Percentiles rank a stretch among this genome's conserved stretches.
Conservation (phyloP, 2,113 vertebrate species). For the Triplophysa dalaica region DNA sequence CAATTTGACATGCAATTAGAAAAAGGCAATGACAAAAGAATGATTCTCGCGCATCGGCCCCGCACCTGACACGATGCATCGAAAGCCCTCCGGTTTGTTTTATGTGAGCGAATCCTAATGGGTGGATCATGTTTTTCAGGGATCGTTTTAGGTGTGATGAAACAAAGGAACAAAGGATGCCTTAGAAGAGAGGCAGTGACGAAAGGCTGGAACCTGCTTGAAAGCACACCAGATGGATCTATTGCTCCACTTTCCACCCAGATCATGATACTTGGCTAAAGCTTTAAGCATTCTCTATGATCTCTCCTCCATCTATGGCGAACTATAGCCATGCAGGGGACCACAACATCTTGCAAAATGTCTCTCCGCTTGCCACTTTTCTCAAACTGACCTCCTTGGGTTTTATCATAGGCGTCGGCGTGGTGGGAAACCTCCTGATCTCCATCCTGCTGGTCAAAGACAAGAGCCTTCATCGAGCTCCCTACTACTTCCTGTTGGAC, state of each 20-base stretch:
- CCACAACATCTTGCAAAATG: slow-evolving; percentile 99
- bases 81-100: slow-evolving; percentile 63
- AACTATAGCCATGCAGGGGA: slow-evolving; percentile 99
- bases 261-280: slow-evolving; percentile 99
- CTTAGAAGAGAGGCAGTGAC: slow-evolving; percentile 78
- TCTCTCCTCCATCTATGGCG: slow-evolving; percentile 99
- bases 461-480: slow-evolving; percentile 98
- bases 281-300: slow-evolving; percentile 88
- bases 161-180: slow-evolving; percentile 85
- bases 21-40: slow-evolving; percentile 50
- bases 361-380: slow-evolving; percentile 98
- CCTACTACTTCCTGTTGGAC: slow-evolving; percentile 98
- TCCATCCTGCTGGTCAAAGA: slow-evolving; percentile 99
- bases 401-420: slow-evolving; percentile 98
- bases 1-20: slow-evolving; percentile 53
- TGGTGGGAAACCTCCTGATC: slow-evolving; percentile 99
- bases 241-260: slow-evolving; percentile 88
- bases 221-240: slow-evolving; percentile 96
- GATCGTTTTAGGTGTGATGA: slow-evolving; percentile 79
- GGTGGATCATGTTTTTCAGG: slow-evolving; percentile 74
- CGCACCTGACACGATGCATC: slow-evolving; percentile 49
- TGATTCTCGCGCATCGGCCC: slow-evolving; percentile 45
- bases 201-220: slow-evolving; percentile 93
- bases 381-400: slow-evolving; percentile 99
- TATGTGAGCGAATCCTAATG: slow-evolving; percentile 68